Evolutionary conservation across 1,140 invertebrate species (phyloP).

Genomic region (Euborellia annulipes): DNA sequence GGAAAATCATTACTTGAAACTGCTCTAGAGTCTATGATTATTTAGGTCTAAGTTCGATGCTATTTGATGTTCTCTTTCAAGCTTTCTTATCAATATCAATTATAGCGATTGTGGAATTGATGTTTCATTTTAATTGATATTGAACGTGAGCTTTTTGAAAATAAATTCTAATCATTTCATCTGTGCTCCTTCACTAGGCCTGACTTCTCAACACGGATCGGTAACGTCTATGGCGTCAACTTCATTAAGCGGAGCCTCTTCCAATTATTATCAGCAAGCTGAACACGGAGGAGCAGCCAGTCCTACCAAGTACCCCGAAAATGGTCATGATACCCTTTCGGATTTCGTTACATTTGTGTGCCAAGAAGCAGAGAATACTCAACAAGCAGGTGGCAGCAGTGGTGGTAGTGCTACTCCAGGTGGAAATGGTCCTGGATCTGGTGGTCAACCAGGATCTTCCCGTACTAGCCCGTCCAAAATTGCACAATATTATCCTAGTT

Average conservation of each 20-base stretch:
- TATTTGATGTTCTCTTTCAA: too few relatives aligned
- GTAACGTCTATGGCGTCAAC: constrained; percentile 50
- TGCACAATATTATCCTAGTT: constrained; percentile 74
- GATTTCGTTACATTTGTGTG: constrained; percentile 95
- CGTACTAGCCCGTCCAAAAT: constrained; percentile 43
- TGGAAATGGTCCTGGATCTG: not conserved
- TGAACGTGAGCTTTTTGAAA: not conserved
- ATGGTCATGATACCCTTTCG: constrained; percentile 75
- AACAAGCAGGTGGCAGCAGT: constrained; percentile 28
- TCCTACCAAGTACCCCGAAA: constrained; percentile 62
- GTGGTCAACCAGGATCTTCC: constrained; percentile 30
- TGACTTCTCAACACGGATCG: constrained; percentile 40
- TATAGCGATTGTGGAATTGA: not conserved
- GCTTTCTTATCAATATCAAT: not conserved
- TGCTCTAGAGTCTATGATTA: too few relatives aligned
- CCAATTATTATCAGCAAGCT: constrained; percentile 40
- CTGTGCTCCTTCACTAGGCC: constrained; percentile 30
- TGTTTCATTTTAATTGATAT: not conserved
- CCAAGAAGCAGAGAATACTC: constrained; percentile 74
- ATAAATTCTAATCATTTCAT: not conserved
- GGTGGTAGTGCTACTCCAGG: too few relatives aligned
- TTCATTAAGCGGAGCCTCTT: constrained; percentile 36
- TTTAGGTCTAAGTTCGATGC: too few relatives aligned
- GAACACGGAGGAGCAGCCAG: constrained; percentile 29
- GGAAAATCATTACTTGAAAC: too few relatives aligned